Percentiles rank a stretch among this genome's conserved stretches.
Conservation (phyloP, 2,797 vertebrate genomes). For the Tarsius wallacei region DNA sequence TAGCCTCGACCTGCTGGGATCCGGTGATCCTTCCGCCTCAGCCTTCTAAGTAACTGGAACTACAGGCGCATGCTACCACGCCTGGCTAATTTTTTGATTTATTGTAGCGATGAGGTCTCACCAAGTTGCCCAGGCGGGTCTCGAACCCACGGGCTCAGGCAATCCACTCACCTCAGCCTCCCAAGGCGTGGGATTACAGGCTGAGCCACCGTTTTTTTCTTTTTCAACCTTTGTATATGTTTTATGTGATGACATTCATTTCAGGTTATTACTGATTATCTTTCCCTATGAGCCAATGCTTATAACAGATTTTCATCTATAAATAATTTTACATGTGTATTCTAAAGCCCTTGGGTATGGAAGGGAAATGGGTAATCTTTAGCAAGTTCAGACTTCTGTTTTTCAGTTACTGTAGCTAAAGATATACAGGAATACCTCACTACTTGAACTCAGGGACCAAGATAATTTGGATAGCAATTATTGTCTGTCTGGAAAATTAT, state of each 20-base stretch:
- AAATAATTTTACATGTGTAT: neutral
- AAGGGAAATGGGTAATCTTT: neutral
- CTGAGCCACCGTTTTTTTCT: too few species aligned
- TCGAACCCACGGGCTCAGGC: too few species aligned
- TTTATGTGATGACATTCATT: constrained; percentile 61
- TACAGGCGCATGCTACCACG: too few species aligned
- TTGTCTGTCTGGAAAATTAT: constrained; percentile 16
- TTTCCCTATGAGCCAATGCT: constrained; percentile 40
- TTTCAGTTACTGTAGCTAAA: neutral
- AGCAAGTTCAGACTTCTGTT: neutral
- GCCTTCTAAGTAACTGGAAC: too few species aligned
- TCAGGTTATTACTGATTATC: constrained; percentile 13
- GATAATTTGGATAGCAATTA: neutral
- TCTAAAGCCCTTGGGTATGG: neutral
- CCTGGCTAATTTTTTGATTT: too few species aligned
- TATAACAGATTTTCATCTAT: constrained; percentile 22
- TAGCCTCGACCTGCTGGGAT: too few species aligned
- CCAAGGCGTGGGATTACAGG: too few species aligned
- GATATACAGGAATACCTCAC: neutral
- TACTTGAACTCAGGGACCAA: neutral
- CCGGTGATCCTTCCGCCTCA: too few species aligned
- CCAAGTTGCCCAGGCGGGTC: too few species aligned
- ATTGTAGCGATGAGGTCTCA: too few species aligned
- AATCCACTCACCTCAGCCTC: too few species aligned
- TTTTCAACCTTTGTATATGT: neutral